A percentile compares a stretch with the other conserved stretches of the same genome.
Evolutionary conservation across 2,888 invertebrate species (phyloP).

Genomic region (Melinaea marsaeus): DNA sequence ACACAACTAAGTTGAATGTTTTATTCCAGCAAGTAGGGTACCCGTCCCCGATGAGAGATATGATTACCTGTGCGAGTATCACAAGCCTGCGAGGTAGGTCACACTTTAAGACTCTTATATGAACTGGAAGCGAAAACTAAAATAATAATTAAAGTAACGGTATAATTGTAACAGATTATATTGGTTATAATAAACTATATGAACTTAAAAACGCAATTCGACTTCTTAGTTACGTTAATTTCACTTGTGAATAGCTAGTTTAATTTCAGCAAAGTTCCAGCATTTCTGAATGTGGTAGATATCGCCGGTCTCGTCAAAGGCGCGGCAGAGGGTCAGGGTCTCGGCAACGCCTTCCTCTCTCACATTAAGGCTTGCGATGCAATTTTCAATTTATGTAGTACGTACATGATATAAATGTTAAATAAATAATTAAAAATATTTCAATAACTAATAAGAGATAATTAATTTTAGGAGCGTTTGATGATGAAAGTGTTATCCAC

Average conservation of each 20-base stretch:
- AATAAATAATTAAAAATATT: not conserved
- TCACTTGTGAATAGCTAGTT: too few relatives aligned
- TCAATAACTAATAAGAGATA: not conserved
- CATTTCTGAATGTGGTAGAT: slow-evolving; percentile 97
- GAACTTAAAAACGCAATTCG: too few relatives aligned
- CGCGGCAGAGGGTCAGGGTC: slow-evolving; percentile 97
- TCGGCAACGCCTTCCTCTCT: slow-evolving; percentile 99
- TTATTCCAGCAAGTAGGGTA: slow-evolving; percentile 87
- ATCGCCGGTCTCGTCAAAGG: slow-evolving; percentile 99
- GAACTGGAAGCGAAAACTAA: not conserved
- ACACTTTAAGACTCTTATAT: not conserved
- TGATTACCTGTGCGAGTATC: slow-evolving; percentile 94
- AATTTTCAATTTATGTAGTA: slow-evolving; percentile 97
- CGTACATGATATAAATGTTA: slow-evolving; percentile 62
- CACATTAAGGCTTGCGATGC: slow-evolving; percentile 99
- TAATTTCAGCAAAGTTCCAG: slow-evolving; percentile 94
- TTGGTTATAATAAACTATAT: too few relatives aligned
- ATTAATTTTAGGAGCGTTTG: slow-evolving; percentile 89
- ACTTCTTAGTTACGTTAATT: too few relatives aligned
- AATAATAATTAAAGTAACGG: too few relatives aligned
- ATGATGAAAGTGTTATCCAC: slow-evolving; percentile 98
- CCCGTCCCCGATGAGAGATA: slow-evolving; percentile 97
- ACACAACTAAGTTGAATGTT: slow-evolving; percentile 33
- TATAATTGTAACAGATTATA: too few relatives aligned
- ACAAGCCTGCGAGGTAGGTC: slow-evolving; percentile 93